These are phyloP conservation scores for Drosophila mimetica DNA, from an alignment of 2,888 invertebrate species.

Conservation along the genomic window DNA sequence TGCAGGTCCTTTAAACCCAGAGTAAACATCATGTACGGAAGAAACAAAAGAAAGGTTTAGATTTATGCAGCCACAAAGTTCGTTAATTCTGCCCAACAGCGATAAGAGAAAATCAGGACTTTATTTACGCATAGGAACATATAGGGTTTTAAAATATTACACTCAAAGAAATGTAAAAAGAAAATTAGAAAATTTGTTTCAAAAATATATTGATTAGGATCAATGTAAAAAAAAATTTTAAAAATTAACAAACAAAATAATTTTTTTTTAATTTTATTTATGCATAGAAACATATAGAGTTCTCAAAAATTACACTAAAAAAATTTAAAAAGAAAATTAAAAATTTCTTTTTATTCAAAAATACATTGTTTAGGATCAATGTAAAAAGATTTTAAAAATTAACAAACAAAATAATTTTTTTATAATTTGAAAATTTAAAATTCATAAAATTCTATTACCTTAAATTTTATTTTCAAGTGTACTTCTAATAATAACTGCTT, in stretches of 20 bases:
- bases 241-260: too few relatives aligned
- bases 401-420: too few relatives aligned
- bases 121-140: background rate
- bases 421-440: too few relatives aligned
- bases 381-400: too few relatives aligned
- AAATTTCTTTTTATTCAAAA: too few relatives aligned
- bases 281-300: too few relatives aligned
- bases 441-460: background rate
- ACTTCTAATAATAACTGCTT: slow-evolving; percentile 4
- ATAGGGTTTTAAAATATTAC: background rate
- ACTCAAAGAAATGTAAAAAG: slow-evolving; percentile 2
- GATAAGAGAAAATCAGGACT: slow-evolving; percentile 19
- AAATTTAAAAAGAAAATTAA: slow-evolving; percentile 26
- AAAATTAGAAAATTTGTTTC: too few relatives aligned
- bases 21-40: slow-evolving; percentile 15
- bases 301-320: too few relatives aligned
- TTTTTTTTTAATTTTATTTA: too few relatives aligned
- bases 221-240: too few relatives aligned
- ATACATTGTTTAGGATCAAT: too few relatives aligned
- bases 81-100: slow-evolving; percentile 7
- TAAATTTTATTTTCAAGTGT: background rate
- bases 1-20: background rate
- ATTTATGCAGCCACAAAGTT: slow-evolving; percentile 18
- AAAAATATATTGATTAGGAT: too few relatives aligned
- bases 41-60: slow-evolving; percentile 23